A percentile compares a stretch with the other conserved stretches of the same genome.
phyloP scores from a whole-genome alignment of 2,888 invertebrate genomes.

The Cryptocephalus moraei region DNA sequence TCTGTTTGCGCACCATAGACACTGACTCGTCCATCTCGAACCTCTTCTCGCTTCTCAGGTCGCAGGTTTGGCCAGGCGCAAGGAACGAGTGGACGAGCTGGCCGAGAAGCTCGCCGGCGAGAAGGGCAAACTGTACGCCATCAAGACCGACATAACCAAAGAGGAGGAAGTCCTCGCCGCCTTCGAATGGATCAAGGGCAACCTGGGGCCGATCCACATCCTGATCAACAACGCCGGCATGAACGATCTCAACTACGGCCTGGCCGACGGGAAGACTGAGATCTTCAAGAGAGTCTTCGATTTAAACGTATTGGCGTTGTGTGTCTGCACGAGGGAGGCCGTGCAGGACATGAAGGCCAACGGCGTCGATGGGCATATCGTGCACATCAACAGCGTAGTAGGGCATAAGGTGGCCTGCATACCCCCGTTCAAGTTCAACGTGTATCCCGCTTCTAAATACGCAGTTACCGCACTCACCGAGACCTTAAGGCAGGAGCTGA shows the following conservation, averaged over 20 bases:
- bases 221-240: constrained; percentile 34
- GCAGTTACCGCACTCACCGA: constrained; percentile 20
- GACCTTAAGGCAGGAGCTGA: constrained; percentile 16
- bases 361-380: constrained; percentile 24
- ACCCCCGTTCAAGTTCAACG: constrained; percentile 12
- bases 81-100: constrained; percentile 15
- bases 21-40: too few species aligned
- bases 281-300: constrained; percentile 16
- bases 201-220: constrained; percentile 30
- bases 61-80: constrained; percentile 20
- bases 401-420: constrained; percentile 21
- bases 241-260: background rate
- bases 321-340: constrained; percentile 24
- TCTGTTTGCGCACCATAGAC: too few species aligned
- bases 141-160: constrained; percentile 30
- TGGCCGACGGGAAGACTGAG: constrained; percentile 21
- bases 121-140: constrained; percentile 27
- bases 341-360: constrained; percentile 21
- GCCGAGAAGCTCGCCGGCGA: constrained; percentile 10
- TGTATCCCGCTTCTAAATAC: constrained; percentile 20
- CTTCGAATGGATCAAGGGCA: constrained; percentile 29
- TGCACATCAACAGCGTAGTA: constrained; percentile 25
- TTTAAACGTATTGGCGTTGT: constrained; percentile 16
- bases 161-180: constrained; percentile 27
- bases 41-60: constrained; percentile 10